A percentile compares a stretch with the other conserved stretches of the same genome.
Conservation (phyloP, 2,888 invertebrate species). For the Andrena fulva region DNA sequence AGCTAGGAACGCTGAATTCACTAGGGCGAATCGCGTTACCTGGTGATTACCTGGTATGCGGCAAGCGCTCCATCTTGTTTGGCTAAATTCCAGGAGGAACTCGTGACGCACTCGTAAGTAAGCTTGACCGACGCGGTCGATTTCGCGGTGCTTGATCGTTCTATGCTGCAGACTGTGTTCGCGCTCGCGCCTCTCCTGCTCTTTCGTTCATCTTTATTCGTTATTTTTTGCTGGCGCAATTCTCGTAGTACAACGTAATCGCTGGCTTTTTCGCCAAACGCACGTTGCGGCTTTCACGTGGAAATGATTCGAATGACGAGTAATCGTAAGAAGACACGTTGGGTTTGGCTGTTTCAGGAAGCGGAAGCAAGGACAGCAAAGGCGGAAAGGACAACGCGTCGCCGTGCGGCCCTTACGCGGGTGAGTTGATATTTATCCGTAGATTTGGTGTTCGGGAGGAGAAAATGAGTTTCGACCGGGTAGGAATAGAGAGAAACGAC, state of each 20-base stretch:
- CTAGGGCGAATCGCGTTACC: conserved; percentile 20
- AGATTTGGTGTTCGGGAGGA: background rate
- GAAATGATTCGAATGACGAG: background rate
- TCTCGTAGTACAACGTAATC: background rate
- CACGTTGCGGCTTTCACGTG: background rate
- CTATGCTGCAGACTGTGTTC: background rate
- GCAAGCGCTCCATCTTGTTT: conserved; percentile 26
- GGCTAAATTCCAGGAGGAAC: conserved; percentile 32
- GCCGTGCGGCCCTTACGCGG: conserved; percentile 87
- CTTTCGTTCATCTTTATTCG: background rate
- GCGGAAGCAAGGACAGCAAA: conserved; percentile 90
- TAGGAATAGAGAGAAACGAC: background rate
- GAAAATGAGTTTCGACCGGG: background rate
- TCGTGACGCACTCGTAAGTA: conserved; percentile 10
- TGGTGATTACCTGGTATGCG: conserved; percentile 14
- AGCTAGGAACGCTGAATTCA: background rate
- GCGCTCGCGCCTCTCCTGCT: background rate
- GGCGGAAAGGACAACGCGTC: conserved; percentile 90
- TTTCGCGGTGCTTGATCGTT: conserved; percentile 1
- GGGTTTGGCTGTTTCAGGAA: conserved; percentile 87
- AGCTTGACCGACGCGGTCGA: background rate
- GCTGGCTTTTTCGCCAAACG: conserved; percentile 2
- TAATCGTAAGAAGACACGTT: background rate
- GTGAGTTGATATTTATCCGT: conserved; percentile 74
- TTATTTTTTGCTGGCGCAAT: background rate